Percentiles rank a stretch among this genome's conserved stretches.
phyloP scores from a whole-genome alignment of 2,888 invertebrate genomes.

The Agonum fuliginosum region DNA sequence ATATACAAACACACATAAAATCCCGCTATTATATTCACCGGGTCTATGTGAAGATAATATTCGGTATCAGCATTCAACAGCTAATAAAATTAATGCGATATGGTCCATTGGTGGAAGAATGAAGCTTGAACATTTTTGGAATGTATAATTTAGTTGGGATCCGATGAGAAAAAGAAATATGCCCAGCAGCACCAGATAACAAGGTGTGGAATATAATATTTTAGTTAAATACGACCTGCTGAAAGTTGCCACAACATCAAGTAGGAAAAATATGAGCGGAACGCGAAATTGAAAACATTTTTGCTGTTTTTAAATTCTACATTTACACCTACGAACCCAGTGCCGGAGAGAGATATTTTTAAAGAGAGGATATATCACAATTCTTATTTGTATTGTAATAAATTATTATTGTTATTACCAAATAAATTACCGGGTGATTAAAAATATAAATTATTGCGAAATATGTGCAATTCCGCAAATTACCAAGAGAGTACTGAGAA shows the following conservation, averaged over 20 bases:
- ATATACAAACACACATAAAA: too few species aligned
- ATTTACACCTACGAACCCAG: slow-evolving; percentile 28
- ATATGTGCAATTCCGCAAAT: too few species aligned
- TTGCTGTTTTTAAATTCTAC: slow-evolving; percentile 19
- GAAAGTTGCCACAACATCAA: slow-evolving; percentile 26
- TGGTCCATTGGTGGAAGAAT: background rate
- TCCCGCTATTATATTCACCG: too few species aligned
- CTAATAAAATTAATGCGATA: slow-evolving; percentile 4
- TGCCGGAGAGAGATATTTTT: background rate
- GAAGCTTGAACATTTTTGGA: slow-evolving; percentile 11
- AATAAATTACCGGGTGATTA: too few species aligned
- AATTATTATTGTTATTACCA: too few species aligned
- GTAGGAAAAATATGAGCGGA: slow-evolving; percentile 9
- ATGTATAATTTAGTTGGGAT: slow-evolving; percentile 15
- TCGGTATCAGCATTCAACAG: too few species aligned
- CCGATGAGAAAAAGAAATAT: slow-evolving; percentile 1
- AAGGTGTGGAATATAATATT: slow-evolving; percentile 28
- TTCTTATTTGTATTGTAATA: too few species aligned
- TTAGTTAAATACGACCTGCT: slow-evolving; percentile 22
- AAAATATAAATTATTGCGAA: too few species aligned
- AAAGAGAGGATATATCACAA: too few species aligned
- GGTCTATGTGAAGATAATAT: too few species aligned
- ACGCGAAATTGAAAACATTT: slow-evolving; percentile 33
- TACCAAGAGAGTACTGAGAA: too few species aligned
- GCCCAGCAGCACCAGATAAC: slow-evolving; percentile 25